A percentile compares a stretch with the other conserved stretches of the same genome.
Evolutionary conservation across 2,113 vertebrate species (phyloP).

Genomic region (Paradoxurus hermaphroditus): DNA sequence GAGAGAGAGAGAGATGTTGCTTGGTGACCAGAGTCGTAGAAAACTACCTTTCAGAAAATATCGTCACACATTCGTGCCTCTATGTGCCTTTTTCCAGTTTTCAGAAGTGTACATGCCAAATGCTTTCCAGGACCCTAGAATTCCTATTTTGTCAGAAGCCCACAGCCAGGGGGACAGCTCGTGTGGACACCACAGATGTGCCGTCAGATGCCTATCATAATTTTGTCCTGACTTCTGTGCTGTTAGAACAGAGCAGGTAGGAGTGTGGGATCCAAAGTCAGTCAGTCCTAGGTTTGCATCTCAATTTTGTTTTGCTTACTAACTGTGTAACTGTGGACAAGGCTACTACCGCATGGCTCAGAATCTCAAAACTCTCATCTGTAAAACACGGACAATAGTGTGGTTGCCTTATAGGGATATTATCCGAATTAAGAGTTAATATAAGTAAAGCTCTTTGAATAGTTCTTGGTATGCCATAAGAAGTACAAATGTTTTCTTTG

Average conservation of each 20-base stretch:
- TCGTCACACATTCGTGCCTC: neutral
- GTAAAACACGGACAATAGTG: neutral
- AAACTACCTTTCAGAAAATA: neutral
- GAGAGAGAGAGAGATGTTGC: too few species aligned
- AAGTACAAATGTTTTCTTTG: neutral
- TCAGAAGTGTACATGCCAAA: neutral
- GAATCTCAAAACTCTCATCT: neutral
- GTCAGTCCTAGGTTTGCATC: neutral
- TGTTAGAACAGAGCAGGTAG: neutral
- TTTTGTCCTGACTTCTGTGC: neutral
- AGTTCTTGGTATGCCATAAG: neutral
- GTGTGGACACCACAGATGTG: neutral
- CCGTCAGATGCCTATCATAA: neutral
- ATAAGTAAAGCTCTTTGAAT: neutral
- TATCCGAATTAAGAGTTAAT: neutral
- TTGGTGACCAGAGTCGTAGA: neutral
- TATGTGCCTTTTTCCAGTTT: neutral
- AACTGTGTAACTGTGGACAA: neutral
- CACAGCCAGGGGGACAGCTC: neutral
- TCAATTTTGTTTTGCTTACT: neutral
- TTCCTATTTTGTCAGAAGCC: neutral
- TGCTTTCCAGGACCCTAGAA: neutral
- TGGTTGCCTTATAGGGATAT: neutral
- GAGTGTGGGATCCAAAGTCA: neutral
- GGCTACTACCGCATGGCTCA: neutral